Percentiles rank a stretch among this genome's conserved stretches.
Conservation (phyloP, 2,888 invertebrate species). For the Leptogaster cylindrica region DNA sequence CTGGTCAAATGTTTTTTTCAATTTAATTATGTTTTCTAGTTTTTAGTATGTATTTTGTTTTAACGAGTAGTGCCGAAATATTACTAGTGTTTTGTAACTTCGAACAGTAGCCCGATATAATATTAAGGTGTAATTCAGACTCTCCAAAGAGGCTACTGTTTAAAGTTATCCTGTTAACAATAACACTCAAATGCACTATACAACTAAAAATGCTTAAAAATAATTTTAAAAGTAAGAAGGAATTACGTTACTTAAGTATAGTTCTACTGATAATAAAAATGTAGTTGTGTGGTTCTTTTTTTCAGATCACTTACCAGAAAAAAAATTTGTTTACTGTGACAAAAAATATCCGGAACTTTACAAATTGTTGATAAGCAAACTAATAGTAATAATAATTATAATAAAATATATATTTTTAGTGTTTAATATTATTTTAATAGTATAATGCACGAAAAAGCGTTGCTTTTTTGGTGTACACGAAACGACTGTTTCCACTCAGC, state of each 20-base stretch:
- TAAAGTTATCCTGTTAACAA: conserved; percentile 36
- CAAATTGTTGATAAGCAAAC: conserved; percentile 18
- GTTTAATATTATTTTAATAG: conserved; percentile 30
- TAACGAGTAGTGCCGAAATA: neutral
- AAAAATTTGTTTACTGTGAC: conserved; percentile 12
- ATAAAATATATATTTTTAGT: conserved; percentile 34
- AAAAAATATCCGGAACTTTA: conserved; percentile 35
- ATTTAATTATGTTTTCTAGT: neutral
- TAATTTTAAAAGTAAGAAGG: conserved; percentile 19
- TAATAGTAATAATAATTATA: conserved; percentile 33
- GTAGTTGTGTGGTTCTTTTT: conserved; percentile 9
- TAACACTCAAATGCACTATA: conserved; percentile 29
- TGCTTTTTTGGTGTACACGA: neutral
- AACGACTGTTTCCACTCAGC: neutral
- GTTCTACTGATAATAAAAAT: conserved; percentile 9
- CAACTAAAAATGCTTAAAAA: conserved; percentile 18
- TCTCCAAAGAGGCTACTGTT: conserved; percentile 50
- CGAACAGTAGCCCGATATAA: conserved; percentile 51
- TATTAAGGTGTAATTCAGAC: conserved; percentile 63
- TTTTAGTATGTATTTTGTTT: neutral
- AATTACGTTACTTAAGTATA: conserved; percentile 12
- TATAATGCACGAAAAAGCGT: conserved; percentile 28
- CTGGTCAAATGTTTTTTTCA: conserved; percentile 44
- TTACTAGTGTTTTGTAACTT: conserved; percentile 21
- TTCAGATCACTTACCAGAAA: conserved; percentile 2